A percentile compares a stretch with the other conserved stretches of the same genome.
Conservation (phyloP, 2,113 vertebrate genomes). For the Coreoperca whiteheadi region DNA sequence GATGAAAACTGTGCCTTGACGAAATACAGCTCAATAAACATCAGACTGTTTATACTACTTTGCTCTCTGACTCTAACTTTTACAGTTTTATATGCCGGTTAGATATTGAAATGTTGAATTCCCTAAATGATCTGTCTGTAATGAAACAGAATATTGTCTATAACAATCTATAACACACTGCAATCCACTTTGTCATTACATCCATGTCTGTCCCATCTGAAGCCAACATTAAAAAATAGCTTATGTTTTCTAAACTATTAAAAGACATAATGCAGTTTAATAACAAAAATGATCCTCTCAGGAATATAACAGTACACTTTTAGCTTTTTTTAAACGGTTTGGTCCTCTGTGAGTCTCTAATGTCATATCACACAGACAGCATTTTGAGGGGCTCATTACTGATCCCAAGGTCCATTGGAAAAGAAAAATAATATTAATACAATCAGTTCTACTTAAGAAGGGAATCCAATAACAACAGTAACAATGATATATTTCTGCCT, state of each 20-base stretch:
- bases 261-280: not conserved
- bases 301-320: not conserved
- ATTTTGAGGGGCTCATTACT: constrained; percentile 48
- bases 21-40: constrained; percentile 82
- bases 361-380: constrained; percentile 32
- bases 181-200: not conserved
- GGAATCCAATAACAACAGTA: constrained; percentile 19
- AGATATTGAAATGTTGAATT: not conserved
- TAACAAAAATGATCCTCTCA: not conserved
- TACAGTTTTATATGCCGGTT: not conserved
- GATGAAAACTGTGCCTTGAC: constrained; percentile 65
- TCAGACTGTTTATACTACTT: constrained; percentile 70
- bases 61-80: constrained; percentile 36
- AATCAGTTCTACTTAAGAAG: constrained; percentile 42
- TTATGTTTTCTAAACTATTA: not conserved
- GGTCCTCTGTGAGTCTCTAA: not conserved
- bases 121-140: not conserved
- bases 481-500: constrained; percentile 28
- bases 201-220: not conserved
- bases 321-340: not conserved
- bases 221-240: not conserved
- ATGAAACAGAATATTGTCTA: not conserved
- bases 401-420: constrained; percentile 37
- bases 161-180: not conserved
- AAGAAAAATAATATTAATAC: constrained; percentile 43